Evolutionary conservation across 1,140 invertebrate genomes (phyloP), one percentile per base, ranked within the genome.

Genomic region (Dolichoris vasculosae): DNA sequence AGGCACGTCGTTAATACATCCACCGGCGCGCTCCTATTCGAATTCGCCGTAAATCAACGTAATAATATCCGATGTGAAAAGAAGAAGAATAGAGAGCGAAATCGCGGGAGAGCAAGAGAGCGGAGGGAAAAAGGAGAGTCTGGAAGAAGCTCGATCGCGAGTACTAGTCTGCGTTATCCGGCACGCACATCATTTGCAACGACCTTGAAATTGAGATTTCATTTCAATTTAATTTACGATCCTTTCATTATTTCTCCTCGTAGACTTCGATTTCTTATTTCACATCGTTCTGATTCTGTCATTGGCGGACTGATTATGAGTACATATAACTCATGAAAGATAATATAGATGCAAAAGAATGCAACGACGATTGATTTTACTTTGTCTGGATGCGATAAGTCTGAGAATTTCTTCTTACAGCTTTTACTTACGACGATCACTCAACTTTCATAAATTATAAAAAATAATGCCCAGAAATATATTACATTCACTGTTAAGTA

Each of bases 151-250:
- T 15, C 35, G 40, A 84, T 67, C 8, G 38, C 35, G 40, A 23
- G 15, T 43, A 26, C 40, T 35, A 48, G 51, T n/a, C 20, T 23
- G 13, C 35, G 30, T 75, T 43, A 7, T 1, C 20, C n/a, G 77
- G 48, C 48, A 40, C 69, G 26, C 35, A 51, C 67, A 71, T 76
- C 71, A 76, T 83, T 83, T 83, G 71, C 82, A 83, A 30, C 82
- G 82, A 83, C 71, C 82, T 83, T 83, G 82, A 83, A 83, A 83
- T 83, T 63, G 82, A 83, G 71, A 76, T 76, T 71, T 83, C 71
- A 83, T 83, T 83, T 83, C 69, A 40, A 83, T 83, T 83, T 83
- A 83, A 83, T 64, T 83, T 83, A 83, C 71, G 38, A 73, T 23
- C 71, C 51, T 76, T 73, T 76, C 40, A 46, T 71, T 26, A 63